Evolutionary conservation across 1,140 invertebrate species (phyloP), one percentile per base, ranked within the genome.

Genomic region (Potamilus streckersoni): DNA sequence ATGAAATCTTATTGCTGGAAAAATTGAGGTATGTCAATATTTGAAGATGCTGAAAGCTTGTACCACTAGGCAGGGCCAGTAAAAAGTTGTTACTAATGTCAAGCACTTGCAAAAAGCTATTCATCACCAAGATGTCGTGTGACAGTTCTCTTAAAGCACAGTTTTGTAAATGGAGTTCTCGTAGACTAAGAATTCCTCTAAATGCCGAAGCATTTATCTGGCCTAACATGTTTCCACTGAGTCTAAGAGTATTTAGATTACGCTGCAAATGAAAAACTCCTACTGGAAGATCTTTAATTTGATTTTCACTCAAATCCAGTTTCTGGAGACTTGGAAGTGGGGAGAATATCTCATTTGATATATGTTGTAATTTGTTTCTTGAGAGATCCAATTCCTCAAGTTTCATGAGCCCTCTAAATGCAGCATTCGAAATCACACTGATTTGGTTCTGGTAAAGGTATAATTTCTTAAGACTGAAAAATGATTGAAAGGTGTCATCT

Each of bases 11-110:
- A 58, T 77, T 23, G 55, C 70, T 63, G 55, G 64, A 15, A 23
- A 77, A 38, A 20, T 62, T 67, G 14, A 77, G 61, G 59, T 77
- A 61, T 31, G 59, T 60, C n/a, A 77, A 49, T 14, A 69, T 77
- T 14, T 27, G 65, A 19, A 77, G 49, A 27, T 59, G 61, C 20
- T 63, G 63, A 27, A 72, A 72, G 55, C 66, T 67, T 12, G 57
- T 66, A 19, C 56, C 58, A 38, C 55, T 55, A 2, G 75, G 75
- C 20, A 77, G 27, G n/a, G 20, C 60, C 56, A 58, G 23, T 19
- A 77, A 27, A 19, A 62, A 55, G 61, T 77, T 77, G 70, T 69
- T 49, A 31, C 70, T 72, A 20, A 77, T 59, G 31, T 77, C 75
- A n/a, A 77, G 49, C 17, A 65, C 69, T n/a, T 73, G 27, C 11